Percentiles rank a stretch among this genome's conserved stretches.
phyloP scores from a whole-genome alignment of 2,888 invertebrate genomes.

The Cheilosia urbana region DNA sequence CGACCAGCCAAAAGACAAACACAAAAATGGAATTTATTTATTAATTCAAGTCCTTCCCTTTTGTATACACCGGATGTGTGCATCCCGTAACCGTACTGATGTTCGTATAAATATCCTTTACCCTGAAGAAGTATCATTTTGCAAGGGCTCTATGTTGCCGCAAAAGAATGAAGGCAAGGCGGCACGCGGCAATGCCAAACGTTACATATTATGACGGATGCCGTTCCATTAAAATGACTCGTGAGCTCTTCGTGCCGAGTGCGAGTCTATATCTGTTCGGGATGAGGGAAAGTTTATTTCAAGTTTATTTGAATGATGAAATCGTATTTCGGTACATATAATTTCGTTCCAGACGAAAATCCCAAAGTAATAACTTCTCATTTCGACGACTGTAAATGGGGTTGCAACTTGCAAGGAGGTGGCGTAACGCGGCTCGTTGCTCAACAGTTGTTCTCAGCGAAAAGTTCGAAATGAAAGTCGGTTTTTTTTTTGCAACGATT shows the following conservation, averaged over 20 bases:
- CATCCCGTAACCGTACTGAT: neutral
- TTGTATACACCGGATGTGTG: conserved; percentile 2
- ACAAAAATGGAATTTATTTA: conserved; percentile 74
- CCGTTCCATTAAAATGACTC: conserved; percentile 53
- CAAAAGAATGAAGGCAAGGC: conserved; percentile 23
- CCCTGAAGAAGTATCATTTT: neutral
- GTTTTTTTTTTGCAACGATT: neutral
- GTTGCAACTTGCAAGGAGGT: neutral
- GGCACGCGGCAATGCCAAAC: conserved; percentile 46
- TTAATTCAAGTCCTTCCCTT: conserved; percentile 61
- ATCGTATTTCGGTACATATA: neutral
- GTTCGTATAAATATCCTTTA: neutral
- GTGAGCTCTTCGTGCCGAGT: conserved; percentile 27
- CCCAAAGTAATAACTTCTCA: conserved; percentile 73
- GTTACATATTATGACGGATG: conserved; percentile 60
- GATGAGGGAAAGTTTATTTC: conserved; percentile 64
- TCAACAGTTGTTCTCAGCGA: conserved; percentile 64
- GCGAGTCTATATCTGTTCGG: conserved; percentile 7
- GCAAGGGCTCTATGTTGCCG: conserved; percentile 8
- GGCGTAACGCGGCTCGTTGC: neutral
- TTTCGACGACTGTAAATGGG: conserved; percentile 22
- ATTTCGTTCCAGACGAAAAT: conserved; percentile 60
- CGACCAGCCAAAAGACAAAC: conserved; percentile 55
- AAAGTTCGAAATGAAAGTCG: conserved; percentile 41
- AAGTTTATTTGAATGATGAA: conserved; percentile 73